A percentile compares a stretch with the other conserved stretches of the same genome.
phyloP scores from a whole-genome alignment of 2,113 vertebrate species.

The Crotalus horridus region DNA sequence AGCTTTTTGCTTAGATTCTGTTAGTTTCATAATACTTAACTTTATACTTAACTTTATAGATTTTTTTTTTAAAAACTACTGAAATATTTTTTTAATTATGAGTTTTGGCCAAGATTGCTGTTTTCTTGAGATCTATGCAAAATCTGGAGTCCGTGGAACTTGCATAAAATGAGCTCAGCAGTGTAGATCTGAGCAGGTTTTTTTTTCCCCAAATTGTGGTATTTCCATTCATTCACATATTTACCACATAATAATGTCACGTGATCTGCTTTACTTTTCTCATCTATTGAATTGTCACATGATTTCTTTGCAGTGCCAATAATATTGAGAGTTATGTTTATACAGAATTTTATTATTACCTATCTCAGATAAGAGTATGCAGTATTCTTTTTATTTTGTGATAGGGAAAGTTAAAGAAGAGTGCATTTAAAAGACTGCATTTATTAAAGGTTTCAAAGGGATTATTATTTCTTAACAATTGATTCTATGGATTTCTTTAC shows the following conservation, averaged over 20 bases:
- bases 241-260: neutral
- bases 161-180: neutral
- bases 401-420: rapidly evolving
- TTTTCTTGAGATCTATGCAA: neutral
- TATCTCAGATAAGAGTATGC: neutral
- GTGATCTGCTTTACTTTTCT: neutral
- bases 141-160: neutral
- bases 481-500: neutral
- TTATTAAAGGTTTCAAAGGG: rapidly evolving
- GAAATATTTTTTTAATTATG: neutral
- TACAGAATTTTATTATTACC: neutral
- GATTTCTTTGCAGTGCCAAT: neutral
- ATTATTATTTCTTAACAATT: neutral
- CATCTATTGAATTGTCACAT: neutral
- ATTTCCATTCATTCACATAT: neutral
- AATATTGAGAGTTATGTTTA: neutral
- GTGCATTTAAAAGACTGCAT: neutral
- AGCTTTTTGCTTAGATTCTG: neutral
- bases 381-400: rapidly evolving
- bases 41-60: neutral
- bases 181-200: neutral
- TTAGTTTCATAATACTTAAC: neutral
- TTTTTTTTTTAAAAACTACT: neutral
- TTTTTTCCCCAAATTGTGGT: neutral
- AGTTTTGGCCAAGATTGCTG: neutral